These are phyloP conservation scores for Blastomussa wellsi DNA, from an alignment of 92 coral and sea anemone genomes.

Conservation along the genomic window DNA sequence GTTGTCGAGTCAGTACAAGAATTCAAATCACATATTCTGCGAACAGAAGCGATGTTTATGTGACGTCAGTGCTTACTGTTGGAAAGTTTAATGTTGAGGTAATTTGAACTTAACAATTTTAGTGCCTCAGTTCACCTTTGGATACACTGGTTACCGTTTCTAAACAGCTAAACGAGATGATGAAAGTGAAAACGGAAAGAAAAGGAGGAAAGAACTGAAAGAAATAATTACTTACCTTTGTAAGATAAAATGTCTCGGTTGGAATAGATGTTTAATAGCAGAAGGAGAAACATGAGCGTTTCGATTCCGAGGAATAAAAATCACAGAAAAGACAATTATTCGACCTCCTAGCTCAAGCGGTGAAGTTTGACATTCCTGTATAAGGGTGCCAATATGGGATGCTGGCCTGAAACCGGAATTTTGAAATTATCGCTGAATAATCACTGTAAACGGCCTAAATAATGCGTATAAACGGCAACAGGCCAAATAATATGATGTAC, in stretches of 20 bases:
- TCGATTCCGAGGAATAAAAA: not conserved
- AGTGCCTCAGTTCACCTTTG: not conserved
- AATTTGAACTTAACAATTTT: not conserved
- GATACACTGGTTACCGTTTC: not conserved
- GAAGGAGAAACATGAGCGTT: not conserved
- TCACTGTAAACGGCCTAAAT: not conserved
- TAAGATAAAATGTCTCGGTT: not conserved
- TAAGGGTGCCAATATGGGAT: conserved; percentile 23
- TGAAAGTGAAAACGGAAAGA: not conserved
- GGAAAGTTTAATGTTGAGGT: not conserved
- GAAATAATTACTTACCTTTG: conserved; percentile 21
- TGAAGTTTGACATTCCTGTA: conserved; percentile 12
- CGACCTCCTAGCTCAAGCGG: conserved; percentile 25
- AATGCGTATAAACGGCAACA: not conserved
- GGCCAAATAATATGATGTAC: not conserved
- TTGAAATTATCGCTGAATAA: not conserved
- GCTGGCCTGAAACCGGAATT: not conserved
- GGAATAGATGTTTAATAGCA: not conserved
- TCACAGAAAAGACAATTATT: conserved; percentile 2
- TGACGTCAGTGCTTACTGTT: not conserved
- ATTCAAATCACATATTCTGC: not conserved
- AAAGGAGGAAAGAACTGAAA: not conserved
- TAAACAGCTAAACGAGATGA: not conserved
- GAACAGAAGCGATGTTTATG: not conserved
- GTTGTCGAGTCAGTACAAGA: not conserved